Evolutionary conservation across 2,797 vertebrate genomes (phyloP).

Genomic region (Aplochiton taeniatus): DNA sequence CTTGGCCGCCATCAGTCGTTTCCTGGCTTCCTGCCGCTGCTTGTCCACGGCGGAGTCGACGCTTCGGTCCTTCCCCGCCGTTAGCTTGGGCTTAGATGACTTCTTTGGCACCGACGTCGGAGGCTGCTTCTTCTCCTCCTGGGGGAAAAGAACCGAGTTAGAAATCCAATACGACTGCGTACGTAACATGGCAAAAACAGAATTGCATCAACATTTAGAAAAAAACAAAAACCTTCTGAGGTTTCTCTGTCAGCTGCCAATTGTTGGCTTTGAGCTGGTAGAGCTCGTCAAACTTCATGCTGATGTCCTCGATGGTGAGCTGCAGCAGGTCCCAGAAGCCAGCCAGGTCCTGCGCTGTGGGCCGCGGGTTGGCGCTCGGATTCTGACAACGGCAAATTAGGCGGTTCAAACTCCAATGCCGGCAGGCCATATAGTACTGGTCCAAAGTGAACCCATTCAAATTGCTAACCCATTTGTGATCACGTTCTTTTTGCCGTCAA

Average conservation of each 20-base stretch:
- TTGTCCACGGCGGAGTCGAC: constrained; percentile 89
- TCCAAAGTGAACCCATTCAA: no score
- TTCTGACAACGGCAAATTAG: constrained; percentile 71
- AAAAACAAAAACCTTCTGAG: constrained; percentile 73
- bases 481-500: no score
- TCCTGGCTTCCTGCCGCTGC: constrained; percentile 96
- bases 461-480: no score
- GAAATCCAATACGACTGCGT: background rate
- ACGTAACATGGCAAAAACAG: background rate
- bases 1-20: constrained; percentile 96
- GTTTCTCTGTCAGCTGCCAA: constrained; percentile 85
- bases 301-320: constrained; percentile 98
- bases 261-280: constrained; percentile 96
- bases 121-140: constrained; percentile 93
- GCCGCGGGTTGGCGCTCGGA: constrained; percentile 89
- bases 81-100: constrained; percentile 87
- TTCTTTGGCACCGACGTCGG: constrained; percentile 93
- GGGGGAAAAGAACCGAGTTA: background rate
- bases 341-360: constrained; percentile 96
- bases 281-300: constrained; percentile 98
- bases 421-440: no score
- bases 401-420: no score
- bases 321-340: constrained; percentile 99
- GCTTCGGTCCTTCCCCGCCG: constrained; percentile 87
- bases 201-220: background rate